These are phyloP conservation scores for Macrosoma leucophasiata DNA, from an alignment of 2,888 invertebrate species.

Conservation along the genomic window DNA sequence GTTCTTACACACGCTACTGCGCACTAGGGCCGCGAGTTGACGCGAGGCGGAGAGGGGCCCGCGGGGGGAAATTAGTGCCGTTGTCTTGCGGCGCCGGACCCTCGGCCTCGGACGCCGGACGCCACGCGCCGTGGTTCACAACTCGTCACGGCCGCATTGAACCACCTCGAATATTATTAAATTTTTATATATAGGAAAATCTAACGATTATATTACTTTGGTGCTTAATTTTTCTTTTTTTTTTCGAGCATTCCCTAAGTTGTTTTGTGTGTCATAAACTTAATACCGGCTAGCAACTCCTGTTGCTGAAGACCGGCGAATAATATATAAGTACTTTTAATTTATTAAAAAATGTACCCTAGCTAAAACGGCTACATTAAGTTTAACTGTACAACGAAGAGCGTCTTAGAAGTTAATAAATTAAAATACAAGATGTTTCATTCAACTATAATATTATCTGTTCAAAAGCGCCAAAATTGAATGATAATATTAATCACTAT, in stretches of 20 bases:
- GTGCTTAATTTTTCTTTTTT: slow-evolving; percentile 62
- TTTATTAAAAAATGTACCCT: slow-evolving; percentile 72
- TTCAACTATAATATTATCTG: slow-evolving; percentile 45
- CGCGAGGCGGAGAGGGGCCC: slow-evolving; percentile 31
- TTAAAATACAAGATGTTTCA: slow-evolving; percentile 33
- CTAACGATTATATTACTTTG: slow-evolving; percentile 49
- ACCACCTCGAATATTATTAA: slow-evolving; percentile 28
- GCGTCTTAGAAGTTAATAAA: slow-evolving; percentile 54
- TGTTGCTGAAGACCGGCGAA: slow-evolving; percentile 51
- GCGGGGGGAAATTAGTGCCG: slow-evolving; percentile 52
- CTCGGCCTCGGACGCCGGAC: slow-evolving; percentile 10
- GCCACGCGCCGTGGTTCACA: slow-evolving; percentile 9
- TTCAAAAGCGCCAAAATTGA: slow-evolving; percentile 53
- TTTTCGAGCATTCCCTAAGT: slow-evolving; percentile 50
- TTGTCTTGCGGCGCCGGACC: slow-evolving; percentile 36
- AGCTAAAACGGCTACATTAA: slow-evolving; percentile 71
- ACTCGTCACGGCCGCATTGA: slow-evolving; percentile 12
- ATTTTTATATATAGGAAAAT: slow-evolving; percentile 46
- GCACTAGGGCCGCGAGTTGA: slow-evolving; percentile 38
- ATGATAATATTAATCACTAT: slow-evolving; percentile 43
- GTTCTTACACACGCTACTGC: slow-evolving; percentile 57
- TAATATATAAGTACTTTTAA: slow-evolving; percentile 52
- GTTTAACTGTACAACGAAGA: slow-evolving; percentile 70
- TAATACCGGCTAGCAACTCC: slow-evolving; percentile 45
- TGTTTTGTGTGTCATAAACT: slow-evolving; percentile 44